A percentile compares a stretch with the other conserved stretches of the same genome.
phyloP scores from a whole-genome alignment of 2,113 vertebrate genomes.

The Sylvilagus bachmani region DNA sequence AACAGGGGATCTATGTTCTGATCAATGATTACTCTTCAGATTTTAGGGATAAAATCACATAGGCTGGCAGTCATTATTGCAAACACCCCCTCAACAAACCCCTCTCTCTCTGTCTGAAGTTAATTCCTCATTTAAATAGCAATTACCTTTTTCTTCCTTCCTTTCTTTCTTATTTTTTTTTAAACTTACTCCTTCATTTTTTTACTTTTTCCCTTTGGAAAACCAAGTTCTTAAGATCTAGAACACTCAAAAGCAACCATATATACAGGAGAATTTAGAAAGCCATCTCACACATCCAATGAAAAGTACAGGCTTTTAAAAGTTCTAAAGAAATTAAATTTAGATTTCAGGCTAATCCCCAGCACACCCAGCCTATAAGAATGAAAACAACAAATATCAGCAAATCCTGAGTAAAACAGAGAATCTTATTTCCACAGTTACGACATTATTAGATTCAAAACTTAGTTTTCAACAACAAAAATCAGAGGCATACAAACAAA shows the following conservation, averaged over 20 bases:
- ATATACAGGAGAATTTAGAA: not conserved
- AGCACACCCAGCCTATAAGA: not conserved
- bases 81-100: not conserved
- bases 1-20: not conserved
- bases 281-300: not conserved
- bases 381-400: not conserved
- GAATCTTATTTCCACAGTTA: not conserved
- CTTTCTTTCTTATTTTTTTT: not conserved
- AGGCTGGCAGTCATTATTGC: not conserved
- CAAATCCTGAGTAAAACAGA: not conserved
- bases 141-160: not conserved
- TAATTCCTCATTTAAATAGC: not conserved
- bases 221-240: not conserved
- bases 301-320: not conserved
- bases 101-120: not conserved
- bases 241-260: not conserved
- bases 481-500: not conserved
- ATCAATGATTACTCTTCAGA: not conserved
- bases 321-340: not conserved
- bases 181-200: not conserved
- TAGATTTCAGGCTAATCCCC: not conserved
- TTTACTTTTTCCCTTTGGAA: not conserved
- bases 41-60: not conserved
- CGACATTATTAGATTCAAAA: not conserved
- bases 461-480: slow-evolving; percentile 1